These are phyloP conservation scores for Melanargia galathea DNA, from an alignment of 2,888 invertebrate species.

Conservation along the genomic window DNA sequence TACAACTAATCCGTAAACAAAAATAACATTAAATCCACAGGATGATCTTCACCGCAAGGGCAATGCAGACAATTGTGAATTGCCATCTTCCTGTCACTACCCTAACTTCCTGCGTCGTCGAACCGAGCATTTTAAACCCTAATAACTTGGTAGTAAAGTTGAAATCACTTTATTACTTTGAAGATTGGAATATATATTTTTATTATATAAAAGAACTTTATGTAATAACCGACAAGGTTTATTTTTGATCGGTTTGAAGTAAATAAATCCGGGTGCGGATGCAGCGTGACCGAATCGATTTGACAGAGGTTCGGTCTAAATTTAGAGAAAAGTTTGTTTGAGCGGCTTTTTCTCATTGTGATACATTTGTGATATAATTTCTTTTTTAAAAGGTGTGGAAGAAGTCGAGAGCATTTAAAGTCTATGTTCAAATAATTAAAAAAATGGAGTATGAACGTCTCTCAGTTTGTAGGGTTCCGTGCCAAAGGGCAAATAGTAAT, in stretches of 20 bases:
- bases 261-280: constrained; percentile 35
- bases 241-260: constrained; percentile 19
- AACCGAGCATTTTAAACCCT: constrained; percentile 40
- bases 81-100: constrained; percentile 67
- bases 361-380: constrained; percentile 26
- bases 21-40: constrained; percentile 46
- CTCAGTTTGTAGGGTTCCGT: too few relatives aligned
- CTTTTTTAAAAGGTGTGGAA: constrained; percentile 4
- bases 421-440: too few relatives aligned
- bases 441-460: not conserved
- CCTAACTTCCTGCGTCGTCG: constrained; percentile 58
- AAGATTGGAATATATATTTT: not conserved
- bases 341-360: constrained; percentile 14
- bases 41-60: constrained; percentile 67
- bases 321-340: constrained; percentile 32
- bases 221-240: constrained; percentile 3
- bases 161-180: constrained; percentile 15
- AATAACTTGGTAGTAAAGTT: constrained; percentile 15
- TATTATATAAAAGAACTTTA: constrained; percentile 15
- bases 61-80: constrained; percentile 60
- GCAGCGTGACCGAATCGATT: constrained; percentile 40
- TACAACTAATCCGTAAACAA: constrained; percentile 26
- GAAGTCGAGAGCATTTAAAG: not conserved
- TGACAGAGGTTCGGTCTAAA: constrained; percentile 39
- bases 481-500: too few relatives aligned